A percentile compares a stretch with the other conserved stretches of the same genome.
phyloP scores from a whole-genome alignment of 2,113 vertebrate genomes.

The Platycercus adscitus region DNA sequence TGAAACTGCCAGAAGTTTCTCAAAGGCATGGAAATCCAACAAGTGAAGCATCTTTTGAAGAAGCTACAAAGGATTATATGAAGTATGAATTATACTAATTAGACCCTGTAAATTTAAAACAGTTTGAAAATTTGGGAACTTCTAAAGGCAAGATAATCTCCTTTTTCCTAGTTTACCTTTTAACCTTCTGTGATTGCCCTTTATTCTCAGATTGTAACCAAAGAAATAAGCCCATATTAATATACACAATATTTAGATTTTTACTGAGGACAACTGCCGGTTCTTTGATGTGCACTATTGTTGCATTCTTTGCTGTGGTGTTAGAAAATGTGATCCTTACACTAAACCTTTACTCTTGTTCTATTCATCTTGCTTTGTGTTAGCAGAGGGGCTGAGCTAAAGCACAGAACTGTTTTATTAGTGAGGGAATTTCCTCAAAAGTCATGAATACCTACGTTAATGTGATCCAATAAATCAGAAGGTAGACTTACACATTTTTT shows the following conservation, averaged over 20 bases:
- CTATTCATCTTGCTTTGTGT: not conserved
- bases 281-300: not conserved
- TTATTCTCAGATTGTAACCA: conserved; percentile 26
- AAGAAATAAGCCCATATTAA: conserved; percentile 24
- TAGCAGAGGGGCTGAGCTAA: not conserved
- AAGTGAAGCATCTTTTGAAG: conserved; percentile 31
- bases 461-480: not conserved
- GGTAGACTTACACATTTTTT: not conserved
- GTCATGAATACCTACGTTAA: not conserved
- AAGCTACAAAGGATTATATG: conserved; percentile 52
- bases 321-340: not conserved
- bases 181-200: conserved; percentile 37
- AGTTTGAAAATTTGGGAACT: not conserved
- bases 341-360: not conserved
- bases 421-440: not conserved
- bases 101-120: conserved; percentile 44
- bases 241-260: conserved; percentile 30
- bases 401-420: not conserved
- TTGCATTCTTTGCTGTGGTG: not conserved
- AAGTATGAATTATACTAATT: conserved; percentile 58
- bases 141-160: conserved; percentile 38
- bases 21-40: conserved; percentile 37
- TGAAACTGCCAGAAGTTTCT: conserved; percentile 9
- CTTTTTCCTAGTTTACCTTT: conserved; percentile 41
- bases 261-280: not conserved